Evolutionary conservation across 2,797 vertebrate species (phyloP).

Genomic region (Syndactyla subalaris): DNA sequence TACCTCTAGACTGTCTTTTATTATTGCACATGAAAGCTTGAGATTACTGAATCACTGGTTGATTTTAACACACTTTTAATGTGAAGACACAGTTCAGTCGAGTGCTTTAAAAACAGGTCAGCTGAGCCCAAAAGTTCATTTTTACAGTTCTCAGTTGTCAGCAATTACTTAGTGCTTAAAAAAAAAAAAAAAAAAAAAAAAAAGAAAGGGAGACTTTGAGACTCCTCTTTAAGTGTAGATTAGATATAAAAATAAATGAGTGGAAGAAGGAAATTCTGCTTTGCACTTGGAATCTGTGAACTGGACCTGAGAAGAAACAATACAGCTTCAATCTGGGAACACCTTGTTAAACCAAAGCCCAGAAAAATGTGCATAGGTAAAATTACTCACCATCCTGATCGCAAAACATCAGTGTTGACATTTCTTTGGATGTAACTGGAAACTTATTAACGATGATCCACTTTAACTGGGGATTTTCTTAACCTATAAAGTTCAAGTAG

Average conservation of each 20-base stretch:
- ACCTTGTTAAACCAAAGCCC: constrained; percentile 34
- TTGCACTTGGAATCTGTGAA: background rate
- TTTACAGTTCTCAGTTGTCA: constrained; percentile 14
- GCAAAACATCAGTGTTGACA: constrained; percentile 17
- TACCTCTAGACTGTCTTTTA: background rate
- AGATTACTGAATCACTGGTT: background rate
- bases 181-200: background rate
- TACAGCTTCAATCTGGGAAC: background rate
- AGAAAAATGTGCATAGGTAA: background rate
- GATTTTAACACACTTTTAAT: background rate
- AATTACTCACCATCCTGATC: constrained; percentile 9
- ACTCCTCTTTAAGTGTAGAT: background rate
- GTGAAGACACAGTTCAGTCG: background rate
- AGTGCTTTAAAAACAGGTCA: background rate
- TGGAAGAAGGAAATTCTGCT: background rate
- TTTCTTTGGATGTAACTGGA: constrained; percentile 65
- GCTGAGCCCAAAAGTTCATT: background rate
- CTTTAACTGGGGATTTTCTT: constrained; percentile 63
- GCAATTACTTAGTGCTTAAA: background rate
- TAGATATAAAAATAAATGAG: constrained; percentile 24
- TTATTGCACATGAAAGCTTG: background rate
- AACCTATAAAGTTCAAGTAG: constrained; percentile 70
- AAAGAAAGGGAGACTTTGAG: background rate
- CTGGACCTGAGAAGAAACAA: background rate
- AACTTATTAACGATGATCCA: constrained; percentile 34